A percentile compares a stretch with the other conserved stretches of the same genome.
These are phyloP conservation scores for Megalops cyprinoides DNA, from an alignment of 2,797 vertebrate genomes.

Conservation along the genomic window DNA sequence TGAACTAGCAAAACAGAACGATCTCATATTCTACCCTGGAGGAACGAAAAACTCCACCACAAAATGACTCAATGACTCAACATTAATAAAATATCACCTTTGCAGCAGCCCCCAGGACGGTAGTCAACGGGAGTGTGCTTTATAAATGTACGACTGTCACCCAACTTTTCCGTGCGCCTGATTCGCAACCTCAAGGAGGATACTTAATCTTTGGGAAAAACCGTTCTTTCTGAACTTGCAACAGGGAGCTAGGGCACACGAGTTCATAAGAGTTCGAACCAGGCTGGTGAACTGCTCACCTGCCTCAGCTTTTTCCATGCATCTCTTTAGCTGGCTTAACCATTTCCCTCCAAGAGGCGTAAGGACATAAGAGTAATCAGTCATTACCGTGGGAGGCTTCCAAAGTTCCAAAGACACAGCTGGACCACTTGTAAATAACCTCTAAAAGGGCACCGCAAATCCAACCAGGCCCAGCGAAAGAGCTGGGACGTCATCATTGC, in stretches of 20 bases:
- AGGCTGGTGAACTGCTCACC: neutral
- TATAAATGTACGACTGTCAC: neutral
- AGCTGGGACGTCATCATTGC: too few species aligned
- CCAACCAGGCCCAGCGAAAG: too few species aligned
- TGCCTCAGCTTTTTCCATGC: neutral
- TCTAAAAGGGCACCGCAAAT: too few species aligned
- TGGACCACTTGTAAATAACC: too few species aligned
- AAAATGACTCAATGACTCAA: neutral
- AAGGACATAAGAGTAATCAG: too few species aligned
- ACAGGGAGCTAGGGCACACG: too few species aligned
- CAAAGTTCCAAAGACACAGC: too few species aligned
- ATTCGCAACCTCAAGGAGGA: too few species aligned
- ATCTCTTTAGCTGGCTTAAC: too few species aligned
- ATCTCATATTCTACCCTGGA: constrained; percentile 7
- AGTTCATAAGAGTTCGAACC: neutral
- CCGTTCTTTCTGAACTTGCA: constrained; percentile 13
- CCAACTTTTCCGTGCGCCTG: neutral
- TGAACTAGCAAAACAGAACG: constrained; percentile 24
- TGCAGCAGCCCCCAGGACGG: neutral
- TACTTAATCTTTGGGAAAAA: neutral
- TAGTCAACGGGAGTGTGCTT: neutral
- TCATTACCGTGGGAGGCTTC: too few species aligned
- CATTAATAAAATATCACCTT: constrained; percentile 28
- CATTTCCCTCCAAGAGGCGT: too few species aligned
- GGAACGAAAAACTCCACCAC: neutral